Evolutionary conservation across 2,888 invertebrate genomes (phyloP).

Genomic region (Nezara viridula): DNA sequence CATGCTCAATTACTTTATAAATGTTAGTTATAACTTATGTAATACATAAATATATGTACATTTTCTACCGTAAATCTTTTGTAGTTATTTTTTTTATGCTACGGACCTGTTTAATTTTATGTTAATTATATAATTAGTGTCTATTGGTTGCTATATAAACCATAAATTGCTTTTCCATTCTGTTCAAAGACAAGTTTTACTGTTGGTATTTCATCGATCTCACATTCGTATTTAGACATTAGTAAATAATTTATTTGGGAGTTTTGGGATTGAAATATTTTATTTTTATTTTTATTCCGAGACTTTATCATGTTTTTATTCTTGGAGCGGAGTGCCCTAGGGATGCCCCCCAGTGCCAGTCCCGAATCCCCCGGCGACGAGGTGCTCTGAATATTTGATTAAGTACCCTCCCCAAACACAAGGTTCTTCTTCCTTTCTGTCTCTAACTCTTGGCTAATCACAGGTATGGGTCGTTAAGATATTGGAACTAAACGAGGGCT

Average conservation of each 20-base stretch:
- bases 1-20: too few relatives aligned
- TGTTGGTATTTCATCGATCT: not conserved
- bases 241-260: not conserved
- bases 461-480: not conserved
- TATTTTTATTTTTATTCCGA: not conserved
- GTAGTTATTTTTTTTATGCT: too few relatives aligned
- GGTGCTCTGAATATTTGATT: constrained; percentile 24
- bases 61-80: too few relatives aligned
- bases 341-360: not conserved
- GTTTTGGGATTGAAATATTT: not conserved
- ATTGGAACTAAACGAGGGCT: not conserved
- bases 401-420: not conserved
- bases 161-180: too few relatives aligned
- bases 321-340: not conserved
- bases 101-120: too few relatives aligned
- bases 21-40: too few relatives aligned
- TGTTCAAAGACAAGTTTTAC: too few relatives aligned
- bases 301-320: constrained; percentile 27
- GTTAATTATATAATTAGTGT: too few relatives aligned
- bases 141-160: too few relatives aligned
- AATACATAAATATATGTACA: too few relatives aligned
- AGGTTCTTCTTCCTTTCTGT: not conserved
- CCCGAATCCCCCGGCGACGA: not conserved
- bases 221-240: not conserved
- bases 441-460: not conserved